These are phyloP conservation scores for Entomyzon cyanotis DNA, from an alignment of 2,113 vertebrate species.

Conservation along the genomic window DNA sequence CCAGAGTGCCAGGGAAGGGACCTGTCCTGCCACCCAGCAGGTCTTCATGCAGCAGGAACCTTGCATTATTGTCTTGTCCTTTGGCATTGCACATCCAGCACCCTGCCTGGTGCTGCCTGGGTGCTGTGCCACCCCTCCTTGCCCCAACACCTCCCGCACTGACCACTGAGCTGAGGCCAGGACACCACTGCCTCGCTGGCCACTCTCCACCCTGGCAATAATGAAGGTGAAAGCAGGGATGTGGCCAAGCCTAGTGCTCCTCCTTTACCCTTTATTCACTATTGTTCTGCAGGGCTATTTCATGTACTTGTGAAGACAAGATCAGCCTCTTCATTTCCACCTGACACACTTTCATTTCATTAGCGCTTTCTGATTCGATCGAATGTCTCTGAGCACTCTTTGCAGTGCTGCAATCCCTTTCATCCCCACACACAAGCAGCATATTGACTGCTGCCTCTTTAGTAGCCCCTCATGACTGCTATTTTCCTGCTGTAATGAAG, in stretches of 20 bases:
- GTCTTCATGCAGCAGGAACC: not conserved
- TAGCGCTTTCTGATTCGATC: not conserved
- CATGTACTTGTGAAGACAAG: not conserved
- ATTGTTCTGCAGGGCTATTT: not conserved
- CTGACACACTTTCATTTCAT: conserved; percentile 13
- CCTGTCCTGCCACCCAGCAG: not conserved
- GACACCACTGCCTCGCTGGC: not conserved
- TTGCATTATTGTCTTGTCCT: not conserved
- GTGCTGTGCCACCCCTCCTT: not conserved
- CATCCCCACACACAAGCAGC: not conserved
- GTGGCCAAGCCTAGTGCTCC: not conserved
- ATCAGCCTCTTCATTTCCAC: conserved; percentile 38
- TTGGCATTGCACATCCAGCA: not conserved
- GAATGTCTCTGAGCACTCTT: not conserved
- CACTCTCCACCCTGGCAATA: not conserved
- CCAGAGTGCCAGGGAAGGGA: fast-evolving
- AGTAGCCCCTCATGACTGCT: conserved; percentile 47
- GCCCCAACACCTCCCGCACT: not conserved
- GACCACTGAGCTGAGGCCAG: fast-evolving
- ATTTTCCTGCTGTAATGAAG: conserved; percentile 40
- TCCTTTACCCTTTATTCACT: not conserved
- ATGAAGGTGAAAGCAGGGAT: not conserved
- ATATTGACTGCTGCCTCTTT: conserved; percentile 30
- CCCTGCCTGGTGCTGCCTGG: not conserved
- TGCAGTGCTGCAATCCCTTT: conserved; percentile 1